Percentiles rank a stretch among this genome's conserved stretches.
These are phyloP conservation scores for Odontamblyopus rebecca DNA, from an alignment of 2,797 vertebrate species.

Conservation along the genomic window DNA sequence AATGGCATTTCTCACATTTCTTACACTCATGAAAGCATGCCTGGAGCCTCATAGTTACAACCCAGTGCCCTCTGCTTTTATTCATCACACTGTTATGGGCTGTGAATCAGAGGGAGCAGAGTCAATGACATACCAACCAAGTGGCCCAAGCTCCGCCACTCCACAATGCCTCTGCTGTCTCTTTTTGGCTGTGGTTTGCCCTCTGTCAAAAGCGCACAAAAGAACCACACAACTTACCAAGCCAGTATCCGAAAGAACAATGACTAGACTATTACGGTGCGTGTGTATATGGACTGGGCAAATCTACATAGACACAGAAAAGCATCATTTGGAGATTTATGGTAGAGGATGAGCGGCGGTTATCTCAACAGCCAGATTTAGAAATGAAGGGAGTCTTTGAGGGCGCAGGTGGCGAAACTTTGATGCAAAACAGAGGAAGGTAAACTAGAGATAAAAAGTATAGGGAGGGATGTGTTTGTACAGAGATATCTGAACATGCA, in stretches of 20 bases:
- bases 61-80: slow-evolving; percentile 47
- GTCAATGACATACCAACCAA: slow-evolving; percentile 63
- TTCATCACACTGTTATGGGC: slow-evolving; percentile 48
- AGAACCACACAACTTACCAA: slow-evolving; percentile 66
- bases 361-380: slow-evolving; percentile 34
- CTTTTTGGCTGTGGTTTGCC: slow-evolving; percentile 49
- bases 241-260: slow-evolving; percentile 57
- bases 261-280: slow-evolving; percentile 63
- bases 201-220: slow-evolving; percentile 62
- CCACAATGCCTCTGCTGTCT: slow-evolving; percentile 68
- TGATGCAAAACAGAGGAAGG: slow-evolving; percentile 24
- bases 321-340: slow-evolving; percentile 48
- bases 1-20: slow-evolving; percentile 56
- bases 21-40: slow-evolving; percentile 45
- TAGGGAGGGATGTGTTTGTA: slow-evolving; percentile 29
- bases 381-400: slow-evolving; percentile 46
- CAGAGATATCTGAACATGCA: slow-evolving; percentile 28
- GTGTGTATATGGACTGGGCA: slow-evolving; percentile 63
- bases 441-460: slow-evolving; percentile 20
- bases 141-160: slow-evolving; percentile 35
- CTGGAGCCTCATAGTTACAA: slow-evolving; percentile 36
- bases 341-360: slow-evolving; percentile 34
- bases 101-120: slow-evolving; percentile 52
- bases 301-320: slow-evolving; percentile 65
- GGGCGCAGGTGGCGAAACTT: slow-evolving; percentile 55